Conservation (phyloP, 2,113 vertebrate species). For the Plestiodon gilberti region DNA sequence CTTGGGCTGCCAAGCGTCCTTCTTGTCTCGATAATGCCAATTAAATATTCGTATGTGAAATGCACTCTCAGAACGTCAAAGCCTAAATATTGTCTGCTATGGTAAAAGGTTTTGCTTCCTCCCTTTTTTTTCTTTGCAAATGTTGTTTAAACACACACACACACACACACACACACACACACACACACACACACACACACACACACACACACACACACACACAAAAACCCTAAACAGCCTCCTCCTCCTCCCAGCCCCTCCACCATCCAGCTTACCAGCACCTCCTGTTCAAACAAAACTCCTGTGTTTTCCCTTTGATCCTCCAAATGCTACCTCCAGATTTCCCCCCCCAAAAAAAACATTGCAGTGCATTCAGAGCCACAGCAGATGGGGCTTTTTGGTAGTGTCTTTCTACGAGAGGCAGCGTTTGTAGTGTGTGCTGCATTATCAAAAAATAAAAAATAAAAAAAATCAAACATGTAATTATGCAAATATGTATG, state of each 20-base stretch:
- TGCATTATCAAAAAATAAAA: conserved; percentile 82
- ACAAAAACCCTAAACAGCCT: conserved; percentile 8
- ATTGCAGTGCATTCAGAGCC: conserved; percentile 79
- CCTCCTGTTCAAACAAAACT: conserved; percentile 65
- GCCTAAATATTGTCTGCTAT: conserved; percentile 25
- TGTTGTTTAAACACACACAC: conserved; percentile 53
- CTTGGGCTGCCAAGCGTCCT: background rate
- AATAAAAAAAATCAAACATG: conserved; percentile 85
- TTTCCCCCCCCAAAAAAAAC: conserved; percentile 62
- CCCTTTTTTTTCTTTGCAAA: conserved; percentile 35
- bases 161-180: too few relatives aligned
- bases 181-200: background rate
- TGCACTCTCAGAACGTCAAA: conserved; percentile 16
- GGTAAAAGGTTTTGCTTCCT: conserved; percentile 42
- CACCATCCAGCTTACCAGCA: conserved; percentile 35
- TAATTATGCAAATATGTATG: conserved; percentile 90
- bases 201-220: background rate
- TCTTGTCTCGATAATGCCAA: conserved; percentile 43
- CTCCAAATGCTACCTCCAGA: conserved; percentile 70
- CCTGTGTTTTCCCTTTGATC: conserved; percentile 68
- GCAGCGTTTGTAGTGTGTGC: conserved; percentile 80
- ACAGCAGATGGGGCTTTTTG: conserved; percentile 88
- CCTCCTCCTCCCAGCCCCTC: background rate
- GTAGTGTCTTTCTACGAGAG: conserved; percentile 77
- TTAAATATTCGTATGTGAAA: conserved; percentile 38